phyloP scores from a whole-genome alignment of 1,140 invertebrate genomes.

The Drosophila simulans region DNA sequence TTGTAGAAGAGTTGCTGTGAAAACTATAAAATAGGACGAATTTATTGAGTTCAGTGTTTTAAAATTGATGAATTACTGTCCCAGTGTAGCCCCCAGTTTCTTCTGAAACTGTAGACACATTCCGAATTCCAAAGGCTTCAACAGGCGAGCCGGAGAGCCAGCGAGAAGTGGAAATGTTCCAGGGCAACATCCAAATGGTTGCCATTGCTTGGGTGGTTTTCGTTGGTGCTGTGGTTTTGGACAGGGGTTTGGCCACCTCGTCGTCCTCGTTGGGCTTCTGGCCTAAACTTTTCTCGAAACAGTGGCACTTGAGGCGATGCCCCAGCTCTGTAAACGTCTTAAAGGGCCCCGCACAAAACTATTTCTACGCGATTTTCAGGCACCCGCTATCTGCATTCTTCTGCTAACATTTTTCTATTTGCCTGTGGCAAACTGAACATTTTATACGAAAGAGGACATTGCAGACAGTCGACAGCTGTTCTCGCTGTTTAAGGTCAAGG shows the following conservation, averaged over 20 bases:
- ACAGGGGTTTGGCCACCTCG: constrained; percentile 2
- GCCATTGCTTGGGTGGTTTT: constrained; percentile 55
- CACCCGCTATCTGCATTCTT: constrained; percentile 18
- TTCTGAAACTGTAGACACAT: constrained; percentile 40
- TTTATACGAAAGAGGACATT: constrained; percentile 13
- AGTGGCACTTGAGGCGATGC: constrained; percentile 46
- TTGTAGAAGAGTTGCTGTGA: too few relatives aligned
- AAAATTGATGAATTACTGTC: too few relatives aligned
- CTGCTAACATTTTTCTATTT: constrained; percentile 17
- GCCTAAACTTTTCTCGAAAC: constrained; percentile 45
- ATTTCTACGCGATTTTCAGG: constrained; percentile 32
- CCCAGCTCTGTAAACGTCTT: constrained; percentile 24
- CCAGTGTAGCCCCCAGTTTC: not conserved
- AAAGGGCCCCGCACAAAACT: constrained; percentile 49
- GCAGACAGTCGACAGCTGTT: too few relatives aligned
- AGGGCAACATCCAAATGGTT: constrained; percentile 49
- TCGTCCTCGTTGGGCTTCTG: constrained; percentile 14
- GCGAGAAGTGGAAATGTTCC: constrained; percentile 49
- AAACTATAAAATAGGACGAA: not conserved
- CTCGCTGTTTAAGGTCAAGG: too few relatives aligned
- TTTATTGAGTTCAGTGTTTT: not conserved
- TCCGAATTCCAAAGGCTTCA: constrained; percentile 62
- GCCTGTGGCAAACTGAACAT: constrained; percentile 12
- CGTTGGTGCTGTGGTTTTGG: constrained; percentile 21
- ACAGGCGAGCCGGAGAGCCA: constrained; percentile 23